These are phyloP conservation scores for Hoplodrina ambigua DNA, from an alignment of 2,888 invertebrate species.

Conservation along the genomic window DNA sequence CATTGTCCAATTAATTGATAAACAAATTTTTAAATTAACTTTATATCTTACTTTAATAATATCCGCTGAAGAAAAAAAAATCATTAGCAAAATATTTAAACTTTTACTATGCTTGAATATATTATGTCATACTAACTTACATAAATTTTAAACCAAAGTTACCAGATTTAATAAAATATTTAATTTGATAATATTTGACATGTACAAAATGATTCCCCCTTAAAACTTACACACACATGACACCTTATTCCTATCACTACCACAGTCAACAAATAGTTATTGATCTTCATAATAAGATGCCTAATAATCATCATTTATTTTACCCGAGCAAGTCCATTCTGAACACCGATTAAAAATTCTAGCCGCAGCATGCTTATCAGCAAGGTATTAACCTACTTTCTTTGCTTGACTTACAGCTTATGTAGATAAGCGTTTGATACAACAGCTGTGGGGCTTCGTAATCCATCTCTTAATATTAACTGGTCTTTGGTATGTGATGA, in stretches of 20 bases:
- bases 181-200: too few relatives aligned
- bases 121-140: too few relatives aligned
- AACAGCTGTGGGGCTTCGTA: constrained; percentile 52
- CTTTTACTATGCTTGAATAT: too few relatives aligned
- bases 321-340: constrained; percentile 2
- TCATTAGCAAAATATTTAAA: too few relatives aligned
- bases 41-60: too few relatives aligned
- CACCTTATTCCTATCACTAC: not conserved
- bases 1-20: too few relatives aligned
- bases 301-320: constrained; percentile 9
- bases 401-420: constrained; percentile 51
- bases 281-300: not conserved
- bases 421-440: constrained; percentile 48
- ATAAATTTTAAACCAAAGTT: too few relatives aligned
- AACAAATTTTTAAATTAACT: too few relatives aligned
- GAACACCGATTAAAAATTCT: constrained; percentile 33
- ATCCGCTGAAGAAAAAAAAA: too few relatives aligned
- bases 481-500: constrained; percentile 23
- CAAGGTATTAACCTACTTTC: constrained; percentile 56
- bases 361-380: constrained; percentile 47
- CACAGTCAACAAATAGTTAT: not conserved
- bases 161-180: too few relatives aligned
- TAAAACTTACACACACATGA: too few relatives aligned
- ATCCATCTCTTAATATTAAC: constrained; percentile 50
- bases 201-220: too few relatives aligned